phyloP scores from a whole-genome alignment of 2,797 vertebrate genomes.

The Cercopithecus petaurista region DNA sequence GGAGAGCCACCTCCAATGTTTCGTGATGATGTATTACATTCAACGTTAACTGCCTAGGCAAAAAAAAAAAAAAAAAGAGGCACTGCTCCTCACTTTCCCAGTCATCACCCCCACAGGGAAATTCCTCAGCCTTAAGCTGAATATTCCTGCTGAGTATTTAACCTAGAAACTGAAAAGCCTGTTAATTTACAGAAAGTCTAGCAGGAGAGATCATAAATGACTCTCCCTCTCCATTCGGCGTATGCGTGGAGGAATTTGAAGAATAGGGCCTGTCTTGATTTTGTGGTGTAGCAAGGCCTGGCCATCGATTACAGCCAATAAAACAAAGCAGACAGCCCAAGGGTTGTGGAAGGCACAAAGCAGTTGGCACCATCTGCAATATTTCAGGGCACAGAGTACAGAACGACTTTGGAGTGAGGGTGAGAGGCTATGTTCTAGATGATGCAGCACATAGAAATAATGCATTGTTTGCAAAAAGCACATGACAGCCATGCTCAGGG shows the following conservation, averaged over 20 bases:
- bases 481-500: not conserved
- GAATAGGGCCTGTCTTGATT: conserved; percentile 43
- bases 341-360: not conserved
- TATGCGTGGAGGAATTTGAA: not conserved
- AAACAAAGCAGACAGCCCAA: conserved; percentile 11
- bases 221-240: not conserved
- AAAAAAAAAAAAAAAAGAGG: not conserved
- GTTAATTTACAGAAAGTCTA: conserved; percentile 51
- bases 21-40: conserved; percentile 13
- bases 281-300: conserved; percentile 39
- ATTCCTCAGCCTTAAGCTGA: conserved; percentile 32
- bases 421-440: not conserved
- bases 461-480: conserved; percentile 24
- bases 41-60: conserved; percentile 8
- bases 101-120: conserved; percentile 20
- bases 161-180: conserved; percentile 5
- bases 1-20: not conserved
- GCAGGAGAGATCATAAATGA: conserved; percentile 14
- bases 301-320: conserved; percentile 34
- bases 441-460: not conserved
- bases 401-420: not conserved
- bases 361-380: not conserved
- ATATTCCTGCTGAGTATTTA: conserved; percentile 7
- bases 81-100: not conserved
- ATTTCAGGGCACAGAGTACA: not conserved